Evolutionary conservation across 1,140 invertebrate genomes (phyloP), one percentile per base, ranked within the genome.

Genomic region (Trichonephila clavipes): DNA sequence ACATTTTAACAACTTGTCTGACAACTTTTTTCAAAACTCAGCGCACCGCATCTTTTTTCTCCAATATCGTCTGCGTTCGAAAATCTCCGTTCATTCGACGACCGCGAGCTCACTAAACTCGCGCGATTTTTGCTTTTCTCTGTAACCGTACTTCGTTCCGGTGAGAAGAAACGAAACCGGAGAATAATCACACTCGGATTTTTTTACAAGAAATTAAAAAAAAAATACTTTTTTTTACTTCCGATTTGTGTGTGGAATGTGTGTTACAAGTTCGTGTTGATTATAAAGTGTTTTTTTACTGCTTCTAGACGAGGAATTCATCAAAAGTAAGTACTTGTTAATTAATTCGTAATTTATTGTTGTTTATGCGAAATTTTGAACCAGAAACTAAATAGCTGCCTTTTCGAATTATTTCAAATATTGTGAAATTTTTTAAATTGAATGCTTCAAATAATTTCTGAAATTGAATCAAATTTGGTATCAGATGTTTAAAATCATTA

Each of bases 41-140:
- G 34, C 16, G 72, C 72, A 77, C 34, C 72, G 72, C 72, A 40
- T 77, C 72, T 77, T 77, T 40, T 77, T 24, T 40, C 72, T 40
- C 72, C 28, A 18, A 18, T 18, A 7, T 28, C 12, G 28, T 40
- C 72, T 18, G 28, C 72, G 34, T 77, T 77, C 34, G 12, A 34
- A 7, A 34, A 19, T 0, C 28, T 18, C 18, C 72, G 16, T 40
- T 77, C 72, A 77, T 77, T 77, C 72, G 72, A 77, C 24, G 28
- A 18, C 69, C 28, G 69, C 24, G 69, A 77, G 72, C 72, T 77
- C 72, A 40, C 72, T 40, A 24, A 40, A 77, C 72, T 77, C 72
- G 72, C 72, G 72, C 72, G 28, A 18, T 77, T 77, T 77, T 77
- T 5, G 24, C 72, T 40, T 34, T 77, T 77, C 72, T 16, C 72